Conservation (phyloP, 2,797 vertebrate genomes). For the Rhinophrynus dorsalis region DNA sequence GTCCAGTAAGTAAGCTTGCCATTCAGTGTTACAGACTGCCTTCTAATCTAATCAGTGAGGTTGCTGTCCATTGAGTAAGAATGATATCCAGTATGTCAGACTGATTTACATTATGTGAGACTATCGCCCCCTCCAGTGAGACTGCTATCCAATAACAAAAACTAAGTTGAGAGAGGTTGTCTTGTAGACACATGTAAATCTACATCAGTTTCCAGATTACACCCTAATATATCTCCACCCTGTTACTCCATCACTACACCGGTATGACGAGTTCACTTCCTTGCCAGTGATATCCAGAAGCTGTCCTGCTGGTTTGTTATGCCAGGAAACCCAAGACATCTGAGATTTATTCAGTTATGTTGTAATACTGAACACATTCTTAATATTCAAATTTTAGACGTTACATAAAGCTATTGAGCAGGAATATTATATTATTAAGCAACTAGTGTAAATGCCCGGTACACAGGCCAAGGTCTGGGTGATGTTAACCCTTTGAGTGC, state of each 20-base stretch:
- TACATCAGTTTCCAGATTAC: not conserved
- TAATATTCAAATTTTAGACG: too few relatives aligned
- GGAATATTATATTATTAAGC: too few relatives aligned
- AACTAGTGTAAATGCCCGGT: too few relatives aligned
- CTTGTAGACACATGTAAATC: not conserved
- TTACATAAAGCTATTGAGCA: not conserved
- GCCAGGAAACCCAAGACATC: not conserved
- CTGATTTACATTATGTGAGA: not conserved
- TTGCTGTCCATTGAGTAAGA: not conserved
- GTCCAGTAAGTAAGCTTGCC: not conserved
- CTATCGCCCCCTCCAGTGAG: not conserved
- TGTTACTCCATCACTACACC: not conserved
- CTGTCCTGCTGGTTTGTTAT: constrained; percentile 9
- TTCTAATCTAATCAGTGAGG: too few relatives aligned
- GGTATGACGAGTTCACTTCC: not conserved
- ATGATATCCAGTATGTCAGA: not conserved
- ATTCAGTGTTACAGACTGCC: too few relatives aligned
- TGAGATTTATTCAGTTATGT: not conserved
- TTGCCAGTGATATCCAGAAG: not conserved
- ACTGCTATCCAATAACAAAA: too few relatives aligned
- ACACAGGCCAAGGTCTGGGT: too few relatives aligned
- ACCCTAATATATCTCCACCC: constrained; percentile 12
- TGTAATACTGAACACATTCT: too few relatives aligned
- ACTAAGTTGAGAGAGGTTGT: not conserved
- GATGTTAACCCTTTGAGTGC: too few relatives aligned